Conservation (phyloP, 2,113 vertebrate species). For the Apus apus region DNA sequence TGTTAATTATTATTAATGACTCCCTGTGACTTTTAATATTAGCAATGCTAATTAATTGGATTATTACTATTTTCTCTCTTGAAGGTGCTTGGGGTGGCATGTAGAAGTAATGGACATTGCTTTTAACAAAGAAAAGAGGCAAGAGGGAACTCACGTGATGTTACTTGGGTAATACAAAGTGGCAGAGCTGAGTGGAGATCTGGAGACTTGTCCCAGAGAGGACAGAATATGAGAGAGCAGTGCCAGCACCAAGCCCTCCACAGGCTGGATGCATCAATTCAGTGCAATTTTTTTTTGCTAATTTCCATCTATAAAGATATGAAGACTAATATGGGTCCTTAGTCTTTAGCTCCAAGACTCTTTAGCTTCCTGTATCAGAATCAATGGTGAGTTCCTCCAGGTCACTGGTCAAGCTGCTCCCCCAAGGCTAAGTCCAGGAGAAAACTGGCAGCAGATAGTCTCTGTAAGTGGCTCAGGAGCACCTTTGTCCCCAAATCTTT, state of each 20-base stretch:
- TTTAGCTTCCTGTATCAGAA: not conserved
- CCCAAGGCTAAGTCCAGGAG: not conserved
- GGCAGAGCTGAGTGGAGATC: not conserved
- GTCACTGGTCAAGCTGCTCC: not conserved
- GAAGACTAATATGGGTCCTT: not conserved
- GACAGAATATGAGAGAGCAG: not conserved
- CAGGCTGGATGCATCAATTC: not conserved
- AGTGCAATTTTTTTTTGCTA: not conserved
- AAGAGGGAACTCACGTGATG: not conserved
- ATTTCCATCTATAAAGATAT: not conserved
- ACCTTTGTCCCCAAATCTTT: not conserved
- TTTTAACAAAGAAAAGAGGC: not conserved
- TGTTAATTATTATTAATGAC: constrained; percentile 60
- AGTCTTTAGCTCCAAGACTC: not conserved
- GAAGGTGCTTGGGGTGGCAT: not conserved
- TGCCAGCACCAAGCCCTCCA: not conserved
- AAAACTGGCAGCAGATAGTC: not conserved
- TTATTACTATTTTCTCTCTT: constrained; percentile 18
- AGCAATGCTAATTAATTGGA: constrained; percentile 47
- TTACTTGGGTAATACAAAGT: not conserved
- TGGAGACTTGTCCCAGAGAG: not conserved
- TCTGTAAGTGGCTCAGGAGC: fast-evolving
- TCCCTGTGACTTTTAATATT: constrained; percentile 34
- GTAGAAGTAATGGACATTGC: not conserved
- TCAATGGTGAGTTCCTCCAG: not conserved